Evolutionary conservation across 2,113 vertebrate species (phyloP).

Genomic region (Bubalus kerabau): DNA sequence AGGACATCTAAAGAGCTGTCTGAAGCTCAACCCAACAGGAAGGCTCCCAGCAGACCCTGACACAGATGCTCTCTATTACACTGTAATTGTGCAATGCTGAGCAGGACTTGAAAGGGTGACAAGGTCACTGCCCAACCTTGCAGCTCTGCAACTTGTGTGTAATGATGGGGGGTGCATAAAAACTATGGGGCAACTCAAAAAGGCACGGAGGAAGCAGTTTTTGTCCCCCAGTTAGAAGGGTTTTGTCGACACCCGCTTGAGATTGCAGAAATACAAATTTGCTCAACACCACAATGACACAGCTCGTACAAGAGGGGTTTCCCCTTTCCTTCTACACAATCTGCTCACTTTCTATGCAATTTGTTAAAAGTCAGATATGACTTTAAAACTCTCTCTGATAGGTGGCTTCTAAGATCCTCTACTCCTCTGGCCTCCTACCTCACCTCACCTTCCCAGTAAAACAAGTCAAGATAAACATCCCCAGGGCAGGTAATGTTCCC

Average conservation of each 20-base stretch:
- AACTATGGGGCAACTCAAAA: background rate
- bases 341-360: background rate
- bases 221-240: background rate
- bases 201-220: background rate
- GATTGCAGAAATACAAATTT: slow-evolving; percentile 36
- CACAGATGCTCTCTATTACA: background rate
- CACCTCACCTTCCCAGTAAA: background rate
- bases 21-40: background rate
- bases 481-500: background rate
- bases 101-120: background rate
- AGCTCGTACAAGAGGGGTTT: background rate
- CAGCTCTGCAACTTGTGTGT: background rate
- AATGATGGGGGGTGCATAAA: background rate
- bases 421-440: background rate
- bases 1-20: background rate
- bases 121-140: background rate
- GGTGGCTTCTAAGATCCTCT: background rate
- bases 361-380: background rate
- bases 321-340: slow-evolving; percentile 8
- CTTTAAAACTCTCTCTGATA: background rate
- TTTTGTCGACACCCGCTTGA: background rate
- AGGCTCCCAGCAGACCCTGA: background rate
- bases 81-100: slow-evolving; percentile 21
- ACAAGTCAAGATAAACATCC: background rate
- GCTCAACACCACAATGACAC: slow-evolving; percentile 37